Conservation (phyloP, 2,797 vertebrate species). For the Phylloscopus collybita region DNA sequence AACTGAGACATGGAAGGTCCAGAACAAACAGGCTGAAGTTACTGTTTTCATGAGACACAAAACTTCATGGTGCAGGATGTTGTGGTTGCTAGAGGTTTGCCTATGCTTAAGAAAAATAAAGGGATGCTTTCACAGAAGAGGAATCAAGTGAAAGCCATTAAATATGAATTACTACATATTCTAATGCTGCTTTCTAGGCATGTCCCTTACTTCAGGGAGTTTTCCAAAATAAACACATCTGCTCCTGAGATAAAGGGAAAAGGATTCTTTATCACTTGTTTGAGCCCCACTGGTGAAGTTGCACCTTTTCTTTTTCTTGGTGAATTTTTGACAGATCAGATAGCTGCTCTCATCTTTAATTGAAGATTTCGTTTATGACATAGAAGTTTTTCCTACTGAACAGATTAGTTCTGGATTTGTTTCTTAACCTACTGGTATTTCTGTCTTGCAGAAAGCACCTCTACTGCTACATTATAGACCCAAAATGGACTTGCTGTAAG, state of each 20-base stretch:
- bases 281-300: neutral
- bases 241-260: neutral
- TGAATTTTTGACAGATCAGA: neutral
- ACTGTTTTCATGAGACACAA: neutral
- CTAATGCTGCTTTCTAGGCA: neutral
- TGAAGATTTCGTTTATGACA: neutral
- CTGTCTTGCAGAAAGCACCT: conserved; percentile 91
- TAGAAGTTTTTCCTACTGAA: neutral
- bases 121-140: neutral
- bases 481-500: conserved; percentile 99
- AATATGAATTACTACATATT: neutral
- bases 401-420: neutral
- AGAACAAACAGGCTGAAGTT: neutral
- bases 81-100: neutral
- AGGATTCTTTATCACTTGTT: neutral
- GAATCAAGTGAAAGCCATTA: neutral
- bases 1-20: neutral
- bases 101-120: neutral
- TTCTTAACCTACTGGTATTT: conserved; percentile 20
- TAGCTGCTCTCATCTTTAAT: neutral
- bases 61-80: neutral
- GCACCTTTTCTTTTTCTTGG: neutral
- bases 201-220: neutral
- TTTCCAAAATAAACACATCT: neutral
- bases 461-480: conserved; percentile 99